These are phyloP conservation scores for Drosophila pegasa DNA, from an alignment of 2,888 invertebrate genomes.

Conservation along the genomic window DNA sequence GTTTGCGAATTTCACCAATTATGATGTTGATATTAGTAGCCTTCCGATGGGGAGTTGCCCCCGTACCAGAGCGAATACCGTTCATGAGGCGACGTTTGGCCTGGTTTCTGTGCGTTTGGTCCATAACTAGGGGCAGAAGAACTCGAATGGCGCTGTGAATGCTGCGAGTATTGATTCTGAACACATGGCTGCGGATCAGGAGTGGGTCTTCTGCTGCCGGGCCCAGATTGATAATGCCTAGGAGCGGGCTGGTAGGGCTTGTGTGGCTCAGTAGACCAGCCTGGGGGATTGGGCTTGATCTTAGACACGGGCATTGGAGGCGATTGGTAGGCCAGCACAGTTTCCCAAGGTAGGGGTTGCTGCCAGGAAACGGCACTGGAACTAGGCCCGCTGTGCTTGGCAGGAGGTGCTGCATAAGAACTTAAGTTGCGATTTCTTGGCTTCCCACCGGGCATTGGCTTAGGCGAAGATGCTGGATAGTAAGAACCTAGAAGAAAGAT, in stretches of 20 bases:
- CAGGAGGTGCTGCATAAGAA: background rate
- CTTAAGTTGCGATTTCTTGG: slow-evolving; percentile 8
- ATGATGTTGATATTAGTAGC: slow-evolving; percentile 18
- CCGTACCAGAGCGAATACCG: slow-evolving; percentile 39
- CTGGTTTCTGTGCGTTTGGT: slow-evolving; percentile 12
- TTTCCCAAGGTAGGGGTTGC: slow-evolving; percentile 61
- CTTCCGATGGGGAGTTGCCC: slow-evolving; percentile 8
- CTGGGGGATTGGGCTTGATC: background rate
- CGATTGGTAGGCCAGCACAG: slow-evolving; percentile 22
- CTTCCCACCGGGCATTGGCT: background rate
- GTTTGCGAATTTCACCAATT: background rate
- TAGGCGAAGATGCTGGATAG: slow-evolving; percentile 30
- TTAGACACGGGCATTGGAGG: background rate
- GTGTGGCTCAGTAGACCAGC: background rate
- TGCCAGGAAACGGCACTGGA: slow-evolving; percentile 41
- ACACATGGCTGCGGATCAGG: slow-evolving; percentile 8
- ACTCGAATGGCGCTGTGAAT: slow-evolving; percentile 4
- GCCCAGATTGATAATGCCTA: background rate
- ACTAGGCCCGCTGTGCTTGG: background rate
- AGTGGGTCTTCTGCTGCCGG: background rate
- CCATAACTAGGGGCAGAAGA: slow-evolving; percentile 1
- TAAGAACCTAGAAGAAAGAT: slow-evolving; percentile 22
- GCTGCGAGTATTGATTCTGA: slow-evolving; percentile 1
- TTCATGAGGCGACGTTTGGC: background rate
- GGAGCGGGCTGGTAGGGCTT: slow-evolving; percentile 1